Conservation (phyloP, 2,888 invertebrate species). For the Cataglyphis rosenhaueri region DNA sequence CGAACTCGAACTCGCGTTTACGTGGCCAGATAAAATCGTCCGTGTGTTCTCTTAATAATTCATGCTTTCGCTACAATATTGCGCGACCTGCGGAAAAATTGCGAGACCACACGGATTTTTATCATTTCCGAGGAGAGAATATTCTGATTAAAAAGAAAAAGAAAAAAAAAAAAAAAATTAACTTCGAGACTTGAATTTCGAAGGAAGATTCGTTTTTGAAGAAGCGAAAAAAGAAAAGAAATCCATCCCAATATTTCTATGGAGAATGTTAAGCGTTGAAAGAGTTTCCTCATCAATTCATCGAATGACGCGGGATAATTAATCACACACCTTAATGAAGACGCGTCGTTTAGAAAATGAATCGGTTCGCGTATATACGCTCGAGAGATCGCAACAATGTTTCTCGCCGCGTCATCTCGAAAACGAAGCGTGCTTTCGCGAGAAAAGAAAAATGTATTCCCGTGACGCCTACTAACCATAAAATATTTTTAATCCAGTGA, state of each 20-base stretch:
- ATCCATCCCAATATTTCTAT: too few relatives aligned
- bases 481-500: not conserved
- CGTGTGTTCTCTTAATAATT: slow-evolving; percentile 60
- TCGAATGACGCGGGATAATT: not conserved
- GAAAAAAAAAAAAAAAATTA: not conserved
- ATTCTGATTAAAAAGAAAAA: not conserved
- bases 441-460: not conserved
- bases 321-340: not conserved
- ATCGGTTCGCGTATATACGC: not conserved
- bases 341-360: slow-evolving; percentile 3
- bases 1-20: slow-evolving; percentile 49
- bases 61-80: slow-evolving; percentile 44
- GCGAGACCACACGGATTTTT: slow-evolving; percentile 23
- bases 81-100: slow-evolving; percentile 40
- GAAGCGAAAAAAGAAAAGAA: not conserved
- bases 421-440: slow-evolving; percentile 40
- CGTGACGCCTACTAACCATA: too few relatives aligned
- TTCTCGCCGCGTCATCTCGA: slow-evolving; percentile 17
- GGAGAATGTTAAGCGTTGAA: not conserved
- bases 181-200: not conserved
- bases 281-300: not conserved
- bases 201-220: not conserved
- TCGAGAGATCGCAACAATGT: slow-evolving; percentile 17
- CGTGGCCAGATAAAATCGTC: slow-evolving; percentile 62
- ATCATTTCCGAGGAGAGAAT: slow-evolving; percentile 14